phyloP scores from a whole-genome alignment of 2,888 invertebrate genomes.

The Scaptomyza parva region DNA sequence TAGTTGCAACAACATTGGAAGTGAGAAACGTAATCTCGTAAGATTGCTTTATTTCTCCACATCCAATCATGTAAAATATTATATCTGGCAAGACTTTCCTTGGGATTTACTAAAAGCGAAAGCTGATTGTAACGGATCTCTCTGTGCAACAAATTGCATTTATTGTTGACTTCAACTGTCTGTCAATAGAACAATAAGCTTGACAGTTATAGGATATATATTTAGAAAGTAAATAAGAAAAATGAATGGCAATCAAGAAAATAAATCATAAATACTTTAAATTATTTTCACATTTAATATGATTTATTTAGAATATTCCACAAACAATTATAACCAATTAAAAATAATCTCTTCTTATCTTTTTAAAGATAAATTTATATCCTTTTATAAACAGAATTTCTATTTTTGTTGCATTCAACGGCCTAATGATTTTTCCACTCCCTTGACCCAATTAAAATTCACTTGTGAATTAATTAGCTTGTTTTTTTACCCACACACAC shows the following conservation, averaged over 20 bases:
- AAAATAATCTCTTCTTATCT: too few species aligned
- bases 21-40: conserved; percentile 16
- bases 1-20: neutral
- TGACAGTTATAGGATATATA: too few species aligned
- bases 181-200: neutral
- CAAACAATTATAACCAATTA: too few species aligned
- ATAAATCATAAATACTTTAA: neutral
- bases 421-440: too few species aligned
- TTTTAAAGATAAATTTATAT: too few species aligned
- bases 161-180: neutral
- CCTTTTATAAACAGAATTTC: too few species aligned
- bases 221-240: too few species aligned
- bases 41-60: conserved; percentile 45
- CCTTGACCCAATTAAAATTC: neutral
- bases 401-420: too few species aligned
- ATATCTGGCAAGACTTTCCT: conserved; percentile 15
- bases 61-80: conserved; percentile 56
- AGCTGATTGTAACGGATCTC: neutral
- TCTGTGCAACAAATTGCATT: neutral
- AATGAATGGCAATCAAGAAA: neutral
- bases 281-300: too few species aligned
- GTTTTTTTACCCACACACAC: too few species aligned
- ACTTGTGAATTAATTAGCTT: conserved; percentile 56
- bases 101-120: neutral
- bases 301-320: too few species aligned